Evolutionary conservation across 2,113 vertebrate species (phyloP), one percentile per base, ranked within the genome.

Genomic region (Perca flavescens): DNA sequence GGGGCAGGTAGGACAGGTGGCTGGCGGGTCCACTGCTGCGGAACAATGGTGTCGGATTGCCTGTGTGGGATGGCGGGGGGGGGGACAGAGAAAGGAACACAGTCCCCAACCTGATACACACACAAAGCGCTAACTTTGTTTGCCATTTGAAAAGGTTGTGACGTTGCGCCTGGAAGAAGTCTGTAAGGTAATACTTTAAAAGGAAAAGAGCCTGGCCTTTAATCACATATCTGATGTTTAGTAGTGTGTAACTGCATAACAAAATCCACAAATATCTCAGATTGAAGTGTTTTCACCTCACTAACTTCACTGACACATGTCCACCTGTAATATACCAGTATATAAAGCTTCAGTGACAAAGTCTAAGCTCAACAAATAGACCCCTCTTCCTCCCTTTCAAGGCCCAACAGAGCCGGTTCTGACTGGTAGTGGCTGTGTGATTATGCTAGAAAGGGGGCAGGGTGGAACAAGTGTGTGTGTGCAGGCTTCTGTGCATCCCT

Each of bases 11-110:
- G 74, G 90, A 94, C 94, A 95, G 94, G 90, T 95, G 94, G 94
- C 92, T 83, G 83, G 85, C 87, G 88, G 88, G 89, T 65, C 84
- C 62, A 57, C 83, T 91, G 77, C 25, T 80, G 70, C 6, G n/a
- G 67, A 89, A 93, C 88, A 91, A 86, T 88, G 88, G 93, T 94
- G 91, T 95, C 90, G 68, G 84, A 76, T 95, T 94, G 80, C 91
- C 57, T 87, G 79, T 82, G 85, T 83, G 79, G 78, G 85, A 89
- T 68, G 74, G n/a, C n/a, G n/a, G 67, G 34, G 31, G 46, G 43
- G 52, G 3, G 13, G 68, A 31, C 53, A 88, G 70, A 89, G 78
- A 91, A 87, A 89, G 75, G 78, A 90, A 76, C 88, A 88, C 82
- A 87, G 89, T 79, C 87, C 83, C 77, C 53, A 83, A 91, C 89